Conservation (phyloP, 1,140 invertebrate genomes). For the Dolichoris vasculosae region DNA sequence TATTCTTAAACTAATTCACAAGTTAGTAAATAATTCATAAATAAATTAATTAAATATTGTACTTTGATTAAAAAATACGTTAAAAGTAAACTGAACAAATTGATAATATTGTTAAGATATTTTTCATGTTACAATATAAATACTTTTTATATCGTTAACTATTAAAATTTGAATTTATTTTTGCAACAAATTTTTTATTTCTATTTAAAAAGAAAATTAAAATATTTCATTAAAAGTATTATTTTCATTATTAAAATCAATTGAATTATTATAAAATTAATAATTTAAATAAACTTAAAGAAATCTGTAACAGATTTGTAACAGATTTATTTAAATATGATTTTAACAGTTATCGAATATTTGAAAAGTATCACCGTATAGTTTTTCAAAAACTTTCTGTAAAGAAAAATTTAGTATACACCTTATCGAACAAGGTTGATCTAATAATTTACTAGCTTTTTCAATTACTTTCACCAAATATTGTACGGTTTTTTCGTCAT, state of each 20-base stretch:
- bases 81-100: too few species aligned
- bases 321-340: neutral
- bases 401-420: constrained; percentile 11
- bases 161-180: too few species aligned
- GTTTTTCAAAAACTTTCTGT: neutral
- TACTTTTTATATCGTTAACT: neutral
- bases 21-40: too few species aligned
- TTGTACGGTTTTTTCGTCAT: neutral
- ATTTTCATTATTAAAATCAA: too few species aligned
- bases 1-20: too few species aligned
- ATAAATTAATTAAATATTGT: too few species aligned
- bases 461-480: neutral
- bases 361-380: neutral
- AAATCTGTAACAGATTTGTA: neutral
- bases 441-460: neutral
- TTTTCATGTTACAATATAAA: neutral
- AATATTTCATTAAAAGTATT: too few species aligned
- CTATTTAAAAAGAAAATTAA: too few species aligned
- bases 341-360: neutral
- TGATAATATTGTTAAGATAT: neutral
- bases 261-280: neutral
- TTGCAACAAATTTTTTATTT: too few species aligned
- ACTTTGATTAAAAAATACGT: too few species aligned
- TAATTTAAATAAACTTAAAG: neutral
- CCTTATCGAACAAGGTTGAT: neutral